Base-by-base conservation (phyloP, 1,140 invertebrate genomes). In the Ceratina japonica region DNA sequence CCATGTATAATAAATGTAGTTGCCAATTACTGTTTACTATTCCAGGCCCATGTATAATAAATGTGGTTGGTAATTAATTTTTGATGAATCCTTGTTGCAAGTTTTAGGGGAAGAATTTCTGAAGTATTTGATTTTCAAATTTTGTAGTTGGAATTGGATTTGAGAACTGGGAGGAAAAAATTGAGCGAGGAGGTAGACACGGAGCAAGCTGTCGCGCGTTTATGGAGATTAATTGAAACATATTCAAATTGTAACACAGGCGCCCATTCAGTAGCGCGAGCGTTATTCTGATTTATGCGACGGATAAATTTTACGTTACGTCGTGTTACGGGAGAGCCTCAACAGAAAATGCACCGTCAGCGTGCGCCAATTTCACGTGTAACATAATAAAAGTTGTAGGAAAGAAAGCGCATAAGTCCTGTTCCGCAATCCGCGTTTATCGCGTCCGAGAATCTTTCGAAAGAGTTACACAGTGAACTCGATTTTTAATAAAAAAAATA, bases 221-320 rank as follows among this genome's bases (percentile, higher is more conserved):
- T 37, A 77, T 54, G 75, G 66, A 71, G 75, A 77, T 77, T 77
- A 77, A 77, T 77, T 77, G 75, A 77, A 77, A 77, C 71, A 70
- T 77, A 77, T 77, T 77, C 49, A 22, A 27, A 77, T 71, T 52
- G 66, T 62, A 77, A 77, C 66, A 66, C 65, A 20, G 37, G 37
- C 58, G 44, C 70, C 49, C 66, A 44, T 77, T 16, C 44, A 12
- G 37, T 10, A 5, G n/a, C 20, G 66, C 31, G 16, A 56, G 65
- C 51, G 66, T 77, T 70, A 71, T 49, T 31, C 58, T 62, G 75
- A 77, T 71, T 77, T 77, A 77, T 44, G 62, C 27, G 2, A 1
- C 3, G 66, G 44, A 77, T 77, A 77, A 77, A 77, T 77, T 77
- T 77, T 77, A 8, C 49, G 75, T 77, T 77, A 62, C 66, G 58